These are phyloP conservation scores for Bombylius major DNA, from an alignment of 2,888 invertebrate species.

Conservation along the genomic window DNA sequence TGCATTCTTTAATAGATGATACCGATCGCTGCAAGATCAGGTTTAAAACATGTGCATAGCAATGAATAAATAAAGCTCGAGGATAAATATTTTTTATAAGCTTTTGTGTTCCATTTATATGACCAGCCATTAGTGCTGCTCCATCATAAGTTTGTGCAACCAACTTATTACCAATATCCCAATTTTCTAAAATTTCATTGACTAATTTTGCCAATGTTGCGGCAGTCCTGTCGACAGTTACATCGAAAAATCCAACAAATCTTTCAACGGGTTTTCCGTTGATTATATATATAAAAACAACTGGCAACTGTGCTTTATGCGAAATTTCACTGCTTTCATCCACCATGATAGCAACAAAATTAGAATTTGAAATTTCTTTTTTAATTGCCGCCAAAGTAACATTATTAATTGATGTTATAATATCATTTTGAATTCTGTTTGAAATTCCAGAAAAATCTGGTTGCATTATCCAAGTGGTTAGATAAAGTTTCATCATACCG, in stretches of 20 bases:
- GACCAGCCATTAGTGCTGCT: slow-evolving; percentile 14
- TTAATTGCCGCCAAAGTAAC: slow-evolving; percentile 11
- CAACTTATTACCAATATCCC: slow-evolving; percentile 11
- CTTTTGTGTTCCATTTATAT: slow-evolving; percentile 21
- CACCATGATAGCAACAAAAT: slow-evolving; percentile 19
- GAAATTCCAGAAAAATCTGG: background rate
- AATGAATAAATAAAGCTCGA: slow-evolving; percentile 18
- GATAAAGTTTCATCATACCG: background rate
- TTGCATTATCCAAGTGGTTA: background rate
- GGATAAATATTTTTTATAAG: slow-evolving; percentile 18
- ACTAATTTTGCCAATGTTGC: slow-evolving; percentile 3
- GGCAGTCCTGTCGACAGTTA: slow-evolving; percentile 16
- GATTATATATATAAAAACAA: slow-evolving; percentile 22
- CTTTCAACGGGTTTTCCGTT: slow-evolving; percentile 10
- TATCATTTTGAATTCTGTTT: background rate
- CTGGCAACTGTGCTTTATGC: slow-evolving; percentile 19
- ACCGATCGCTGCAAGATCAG: slow-evolving; percentile 18
- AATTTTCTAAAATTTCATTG: slow-evolving; percentile 1
- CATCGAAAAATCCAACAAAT: slow-evolving; percentile 12
- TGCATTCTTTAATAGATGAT: slow-evolving; percentile 18
- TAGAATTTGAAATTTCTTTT: slow-evolving; percentile 16
- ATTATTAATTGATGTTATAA: background rate
- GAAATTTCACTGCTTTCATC: slow-evolving; percentile 22
- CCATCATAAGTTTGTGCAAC: slow-evolving; percentile 19
- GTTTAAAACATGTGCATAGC: slow-evolving; percentile 18